Evolutionary conservation across 2,797 vertebrate species (phyloP).

Genomic region (Kryptopterus vitreolus): DNA sequence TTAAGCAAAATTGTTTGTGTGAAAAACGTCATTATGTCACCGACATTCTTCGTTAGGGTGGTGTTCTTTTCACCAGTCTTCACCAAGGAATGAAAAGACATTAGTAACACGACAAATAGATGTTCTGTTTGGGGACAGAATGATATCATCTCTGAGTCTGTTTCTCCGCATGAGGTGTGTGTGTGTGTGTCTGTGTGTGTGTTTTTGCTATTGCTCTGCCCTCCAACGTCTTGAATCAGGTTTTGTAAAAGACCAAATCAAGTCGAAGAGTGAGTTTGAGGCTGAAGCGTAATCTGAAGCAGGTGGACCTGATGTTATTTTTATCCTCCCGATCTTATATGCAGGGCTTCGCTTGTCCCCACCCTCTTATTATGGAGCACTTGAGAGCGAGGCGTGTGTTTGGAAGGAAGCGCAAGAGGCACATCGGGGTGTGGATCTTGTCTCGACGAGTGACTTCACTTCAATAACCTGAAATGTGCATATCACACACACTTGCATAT

Average conservation of each 20-base stretch:
- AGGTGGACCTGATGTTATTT: slow-evolving; percentile 37
- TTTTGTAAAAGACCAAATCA: background rate
- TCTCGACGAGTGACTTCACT: slow-evolving; percentile 4
- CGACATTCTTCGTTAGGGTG: slow-evolving; percentile 6
- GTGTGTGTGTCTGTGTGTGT: too few relatives aligned
- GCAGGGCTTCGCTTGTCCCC: slow-evolving; percentile 2
- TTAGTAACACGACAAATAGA: background rate
- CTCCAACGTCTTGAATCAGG: background rate
- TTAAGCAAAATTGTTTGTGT: background rate
- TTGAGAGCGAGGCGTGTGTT: slow-evolving; percentile 28
- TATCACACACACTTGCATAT: background rate
- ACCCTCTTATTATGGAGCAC: slow-evolving; percentile 36
- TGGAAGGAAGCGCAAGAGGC: slow-evolving; percentile 8
- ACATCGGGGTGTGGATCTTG: background rate
- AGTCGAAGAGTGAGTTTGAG: slow-evolving; percentile 1
- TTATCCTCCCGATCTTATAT: slow-evolving; percentile 43
- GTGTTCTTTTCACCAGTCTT: background rate
- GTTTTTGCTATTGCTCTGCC: background rate
- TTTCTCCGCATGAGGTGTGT: slow-evolving; percentile 7
- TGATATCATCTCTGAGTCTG: slow-evolving; percentile 2
- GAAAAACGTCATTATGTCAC: background rate
- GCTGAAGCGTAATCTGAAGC: slow-evolving; percentile 16
- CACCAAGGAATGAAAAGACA: slow-evolving; percentile 4
- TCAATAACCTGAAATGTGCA: background rate
- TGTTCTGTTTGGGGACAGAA: background rate